These are phyloP conservation scores for Spisula solida DNA, from an alignment of 2,888 invertebrate genomes.

Conservation along the genomic window DNA sequence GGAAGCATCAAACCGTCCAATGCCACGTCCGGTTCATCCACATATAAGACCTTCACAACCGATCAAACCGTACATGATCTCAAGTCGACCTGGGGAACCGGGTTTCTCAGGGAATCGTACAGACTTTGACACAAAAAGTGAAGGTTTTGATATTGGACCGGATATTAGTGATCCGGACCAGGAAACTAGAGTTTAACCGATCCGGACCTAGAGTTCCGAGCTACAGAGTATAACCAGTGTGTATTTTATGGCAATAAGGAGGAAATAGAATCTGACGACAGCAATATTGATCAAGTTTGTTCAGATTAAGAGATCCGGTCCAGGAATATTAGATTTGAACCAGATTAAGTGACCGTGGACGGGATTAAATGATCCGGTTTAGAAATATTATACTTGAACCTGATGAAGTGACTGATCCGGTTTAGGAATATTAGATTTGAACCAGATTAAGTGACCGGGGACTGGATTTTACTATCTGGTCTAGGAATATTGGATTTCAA, in stretches of 20 bases:
- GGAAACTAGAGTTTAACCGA: constrained; percentile 60
- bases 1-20: constrained; percentile 30
- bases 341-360: not conserved
- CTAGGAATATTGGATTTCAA: no score
- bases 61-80: constrained; percentile 20
- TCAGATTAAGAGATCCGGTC: not conserved
- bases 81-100: constrained; percentile 3
- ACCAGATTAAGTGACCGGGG: not conserved
- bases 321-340: not conserved
- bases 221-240: no score
- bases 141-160: constrained; percentile 62
- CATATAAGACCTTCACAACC: constrained; percentile 28
- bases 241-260: not conserved
- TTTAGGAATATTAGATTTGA: not conserved
- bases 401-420: not conserved
- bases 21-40: constrained; percentile 35
- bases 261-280: not conserved
- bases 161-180: constrained; percentile 43
- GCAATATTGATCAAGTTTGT: not conserved
- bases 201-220: no score
- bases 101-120: not conserved
- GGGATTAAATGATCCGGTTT: no score
- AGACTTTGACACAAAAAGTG: constrained; percentile 33
- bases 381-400: not conserved
- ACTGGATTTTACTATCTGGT: no score